A percentile compares a stretch with the other conserved stretches of the same genome.
Evolutionary conservation across 2,797 vertebrate species (phyloP).

Genomic region (Periparus ater): DNA sequence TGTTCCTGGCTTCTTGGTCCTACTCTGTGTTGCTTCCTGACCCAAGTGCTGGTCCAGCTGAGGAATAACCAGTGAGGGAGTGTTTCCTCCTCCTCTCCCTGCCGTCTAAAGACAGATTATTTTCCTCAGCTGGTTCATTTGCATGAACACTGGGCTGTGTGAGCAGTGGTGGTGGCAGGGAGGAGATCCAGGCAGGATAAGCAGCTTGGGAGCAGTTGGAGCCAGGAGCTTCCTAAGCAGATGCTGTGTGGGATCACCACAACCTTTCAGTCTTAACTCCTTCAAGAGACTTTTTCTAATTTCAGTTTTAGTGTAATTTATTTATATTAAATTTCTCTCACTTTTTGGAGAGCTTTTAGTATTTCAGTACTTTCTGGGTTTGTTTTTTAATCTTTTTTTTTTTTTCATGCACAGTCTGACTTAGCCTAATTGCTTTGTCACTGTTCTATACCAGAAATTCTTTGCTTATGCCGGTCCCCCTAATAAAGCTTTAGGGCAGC

Average conservation of each 20-base stretch:
- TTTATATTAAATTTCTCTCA: neutral
- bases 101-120: neutral
- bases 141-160: neutral
- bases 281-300: neutral
- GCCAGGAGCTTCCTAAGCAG: conserved; percentile 4
- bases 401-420: neutral
- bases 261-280: neutral
- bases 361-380: neutral
- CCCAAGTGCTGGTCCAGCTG: neutral
- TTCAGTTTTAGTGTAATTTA: neutral
- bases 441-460: neutral
- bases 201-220: neutral
- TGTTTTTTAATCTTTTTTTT: neutral
- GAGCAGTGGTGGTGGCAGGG: neutral
- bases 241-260: neutral
- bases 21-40: neutral
- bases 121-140: neutral
- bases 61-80: neutral
- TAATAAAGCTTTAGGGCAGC: neutral
- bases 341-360: neutral
- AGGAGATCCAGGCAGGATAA: neutral
- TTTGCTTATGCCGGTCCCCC: neutral
- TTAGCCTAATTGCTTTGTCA: neutral
- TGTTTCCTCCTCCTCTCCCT: neutral
- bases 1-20: neutral